Evolutionary conservation across 2,113 vertebrate species (phyloP).

Genomic region (Heptranchias perlo): DNA sequence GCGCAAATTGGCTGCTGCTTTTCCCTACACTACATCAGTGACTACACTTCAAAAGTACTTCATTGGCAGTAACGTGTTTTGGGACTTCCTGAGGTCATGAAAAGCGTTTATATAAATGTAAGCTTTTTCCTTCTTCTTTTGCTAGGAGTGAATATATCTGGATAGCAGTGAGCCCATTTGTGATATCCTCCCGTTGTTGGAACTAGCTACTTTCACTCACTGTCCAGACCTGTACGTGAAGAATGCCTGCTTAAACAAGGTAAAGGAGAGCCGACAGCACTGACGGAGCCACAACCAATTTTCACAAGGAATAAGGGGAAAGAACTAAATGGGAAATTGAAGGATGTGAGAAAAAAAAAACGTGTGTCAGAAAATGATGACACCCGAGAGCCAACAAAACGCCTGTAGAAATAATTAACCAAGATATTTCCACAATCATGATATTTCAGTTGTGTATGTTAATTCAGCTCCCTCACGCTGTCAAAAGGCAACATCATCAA

Average conservation of each 20-base stretch:
- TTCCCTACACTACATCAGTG: not conserved
- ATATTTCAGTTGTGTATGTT: not conserved
- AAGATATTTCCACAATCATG: not conserved
- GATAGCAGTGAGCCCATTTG: not conserved
- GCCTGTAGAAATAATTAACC: not conserved
- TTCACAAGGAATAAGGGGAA: not conserved
- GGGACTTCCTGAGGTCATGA: not conserved
- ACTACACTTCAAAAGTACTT: not conserved
- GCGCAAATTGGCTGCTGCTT: not conserved
- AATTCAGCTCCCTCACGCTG: not conserved
- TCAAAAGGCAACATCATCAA: too few species aligned
- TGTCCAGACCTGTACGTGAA: not conserved
- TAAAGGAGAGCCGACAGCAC: not conserved
- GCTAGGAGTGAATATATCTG: not conserved
- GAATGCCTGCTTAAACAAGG: not conserved
- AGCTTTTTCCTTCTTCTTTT: not conserved
- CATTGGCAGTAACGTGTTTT: not conserved
- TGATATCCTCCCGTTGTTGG: not conserved
- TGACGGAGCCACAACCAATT: too few species aligned
- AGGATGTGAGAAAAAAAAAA: not conserved
- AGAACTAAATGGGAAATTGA: not conserved
- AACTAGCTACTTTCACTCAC: not conserved
- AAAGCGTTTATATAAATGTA: too few species aligned
- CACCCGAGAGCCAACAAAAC: not conserved
- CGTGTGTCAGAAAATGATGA: not conserved